Conservation (phyloP, 2,113 vertebrate species). For the Chlorodrepanis virens region DNA sequence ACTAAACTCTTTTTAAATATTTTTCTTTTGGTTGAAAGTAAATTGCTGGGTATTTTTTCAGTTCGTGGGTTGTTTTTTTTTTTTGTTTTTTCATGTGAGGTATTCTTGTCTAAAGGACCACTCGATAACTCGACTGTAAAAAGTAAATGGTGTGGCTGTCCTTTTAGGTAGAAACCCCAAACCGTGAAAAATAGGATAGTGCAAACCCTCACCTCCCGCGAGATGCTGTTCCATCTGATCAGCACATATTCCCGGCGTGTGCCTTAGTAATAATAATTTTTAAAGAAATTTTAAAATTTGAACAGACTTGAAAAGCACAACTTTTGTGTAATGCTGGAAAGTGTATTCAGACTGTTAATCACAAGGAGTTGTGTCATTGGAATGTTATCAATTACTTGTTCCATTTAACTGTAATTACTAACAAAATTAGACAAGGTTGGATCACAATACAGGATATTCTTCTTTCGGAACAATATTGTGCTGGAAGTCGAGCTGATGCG, state of each 20-base stretch:
- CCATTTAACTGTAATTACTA: constrained; percentile 71
- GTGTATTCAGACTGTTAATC: constrained; percentile 71
- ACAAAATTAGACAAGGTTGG: constrained; percentile 65
- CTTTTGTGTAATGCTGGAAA: constrained; percentile 56
- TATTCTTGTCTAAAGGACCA: neutral
- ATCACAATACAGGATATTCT: constrained; percentile 63
- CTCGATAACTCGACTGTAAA: neutral
- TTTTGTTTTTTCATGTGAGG: neutral
- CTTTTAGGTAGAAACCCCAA: neutral
- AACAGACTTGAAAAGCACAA: constrained; percentile 64
- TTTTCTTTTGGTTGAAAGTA: neutral
- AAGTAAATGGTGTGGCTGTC: neutral
- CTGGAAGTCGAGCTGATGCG: neutral
- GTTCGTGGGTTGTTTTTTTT: neutral
- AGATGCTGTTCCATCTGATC: neutral
- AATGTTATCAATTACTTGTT: constrained; percentile 70
- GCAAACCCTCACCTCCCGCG: neutral
- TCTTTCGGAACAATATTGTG: constrained; percentile 34
- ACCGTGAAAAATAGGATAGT: neutral
- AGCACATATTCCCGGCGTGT: neutral
- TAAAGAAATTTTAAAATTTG: neutral
- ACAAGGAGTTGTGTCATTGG: constrained; percentile 54
- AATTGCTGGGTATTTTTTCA: neutral
- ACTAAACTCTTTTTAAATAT: neutral
- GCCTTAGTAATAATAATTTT: neutral